Evolutionary conservation across 2,797 vertebrate species (phyloP).

Genomic region (Ceyx erithaca): DNA sequence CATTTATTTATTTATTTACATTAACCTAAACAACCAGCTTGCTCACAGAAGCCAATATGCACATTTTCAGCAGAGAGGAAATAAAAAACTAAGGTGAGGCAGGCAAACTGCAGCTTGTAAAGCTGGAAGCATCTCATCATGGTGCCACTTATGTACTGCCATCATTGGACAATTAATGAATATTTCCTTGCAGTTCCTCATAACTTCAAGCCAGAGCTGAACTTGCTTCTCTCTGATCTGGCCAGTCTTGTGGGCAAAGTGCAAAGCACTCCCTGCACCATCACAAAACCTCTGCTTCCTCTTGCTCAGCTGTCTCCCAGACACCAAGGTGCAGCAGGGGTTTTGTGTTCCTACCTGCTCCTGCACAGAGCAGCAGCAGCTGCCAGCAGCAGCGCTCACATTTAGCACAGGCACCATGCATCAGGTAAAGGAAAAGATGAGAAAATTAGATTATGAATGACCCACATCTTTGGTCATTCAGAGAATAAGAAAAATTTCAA

Average conservation of each 20-base stretch:
- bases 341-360: neutral
- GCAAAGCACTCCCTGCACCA: neutral
- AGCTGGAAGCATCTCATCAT: neutral
- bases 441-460: neutral
- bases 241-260: neutral
- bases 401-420: neutral
- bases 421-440: neutral
- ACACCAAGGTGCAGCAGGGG: neutral
- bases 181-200: neutral
- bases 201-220: neutral
- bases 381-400: neutral
- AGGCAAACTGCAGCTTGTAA: neutral
- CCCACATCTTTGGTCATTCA: neutral
- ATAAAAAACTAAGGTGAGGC: neutral
- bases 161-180: neutral
- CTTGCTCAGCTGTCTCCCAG: neutral
- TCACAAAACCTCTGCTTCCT: neutral
- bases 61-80: neutral
- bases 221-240: neutral
- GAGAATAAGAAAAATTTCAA: neutral
- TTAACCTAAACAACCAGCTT: neutral
- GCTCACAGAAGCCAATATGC: neutral
- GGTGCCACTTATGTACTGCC: neutral
- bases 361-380: neutral
- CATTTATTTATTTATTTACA: neutral